Conservation (phyloP, 2,113 vertebrate genomes). For the Coracopsis vasa region DNA sequence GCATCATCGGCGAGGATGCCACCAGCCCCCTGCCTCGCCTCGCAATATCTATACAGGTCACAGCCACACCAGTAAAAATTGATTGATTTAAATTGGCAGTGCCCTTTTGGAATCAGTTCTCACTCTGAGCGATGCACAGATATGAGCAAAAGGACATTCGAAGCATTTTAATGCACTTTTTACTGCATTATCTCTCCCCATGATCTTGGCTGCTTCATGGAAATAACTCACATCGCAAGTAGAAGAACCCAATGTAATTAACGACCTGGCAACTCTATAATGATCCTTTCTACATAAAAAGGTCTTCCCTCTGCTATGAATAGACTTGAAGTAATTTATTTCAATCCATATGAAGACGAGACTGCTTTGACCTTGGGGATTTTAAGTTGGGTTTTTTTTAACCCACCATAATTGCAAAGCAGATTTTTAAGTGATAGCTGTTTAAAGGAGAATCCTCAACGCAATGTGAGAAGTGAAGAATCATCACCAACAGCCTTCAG, state of each 20-base stretch:
- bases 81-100: slow-evolving; percentile 50
- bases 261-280: slow-evolving; percentile 76
- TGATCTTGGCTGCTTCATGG: slow-evolving; percentile 71
- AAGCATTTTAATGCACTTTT: slow-evolving; percentile 71
- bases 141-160: slow-evolving; percentile 67
- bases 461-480: neutral
- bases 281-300: slow-evolving; percentile 75
- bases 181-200: slow-evolving; percentile 71
- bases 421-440: slow-evolving; percentile 33
- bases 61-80: neutral
- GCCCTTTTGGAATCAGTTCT: slow-evolving; percentile 8
- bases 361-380: slow-evolving; percentile 61
- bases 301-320: slow-evolving; percentile 69
- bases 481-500: neutral
- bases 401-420: slow-evolving; percentile 22
- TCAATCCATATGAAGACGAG: slow-evolving; percentile 54
- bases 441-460: neutral
- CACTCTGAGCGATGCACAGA: slow-evolving; percentile 50
- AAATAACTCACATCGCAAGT: slow-evolving; percentile 64
- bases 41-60: neutral
- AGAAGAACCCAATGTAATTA: slow-evolving; percentile 76
- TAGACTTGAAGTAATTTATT: slow-evolving; percentile 70
- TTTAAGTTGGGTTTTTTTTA: neutral
- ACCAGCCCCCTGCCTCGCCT: neutral
- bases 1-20: slow-evolving; percentile 23